Percentiles rank a stretch among this genome's conserved stretches.
These are phyloP conservation scores for Pygocentrus nattereri DNA, from an alignment of 2,797 vertebrate genomes.

Conservation along the genomic window DNA sequence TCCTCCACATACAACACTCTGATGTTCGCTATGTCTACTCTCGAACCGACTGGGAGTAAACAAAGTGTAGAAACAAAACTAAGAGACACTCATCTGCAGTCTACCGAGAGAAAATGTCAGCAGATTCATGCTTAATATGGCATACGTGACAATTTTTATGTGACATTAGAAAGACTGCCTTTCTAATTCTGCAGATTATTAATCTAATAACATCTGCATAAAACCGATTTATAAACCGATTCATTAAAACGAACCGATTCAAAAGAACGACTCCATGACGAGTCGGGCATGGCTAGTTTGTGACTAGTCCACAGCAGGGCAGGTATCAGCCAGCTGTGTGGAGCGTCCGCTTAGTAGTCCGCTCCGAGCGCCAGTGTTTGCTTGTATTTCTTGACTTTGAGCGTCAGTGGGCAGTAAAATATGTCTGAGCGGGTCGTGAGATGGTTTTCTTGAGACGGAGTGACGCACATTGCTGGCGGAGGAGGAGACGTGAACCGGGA, in stretches of 20 bases:
- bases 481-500: slow-evolving; percentile 24
- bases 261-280: not conserved
- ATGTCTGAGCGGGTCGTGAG: not conserved
- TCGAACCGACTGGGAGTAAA: no score
- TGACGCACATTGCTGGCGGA: slow-evolving; percentile 22
- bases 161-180: no score
- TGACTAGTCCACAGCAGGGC: not conserved
- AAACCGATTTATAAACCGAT: not conserved
- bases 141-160: no score
- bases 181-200: no score
- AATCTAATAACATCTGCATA: no score
- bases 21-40: no score
- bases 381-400: not conserved
- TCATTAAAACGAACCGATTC: not conserved
- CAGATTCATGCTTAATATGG: no score
- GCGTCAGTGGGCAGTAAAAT: not conserved
- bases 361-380: not conserved
- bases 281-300: not conserved
- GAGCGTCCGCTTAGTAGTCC: not conserved
- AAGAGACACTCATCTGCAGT: no score
- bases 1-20: no score
- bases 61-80: no score
- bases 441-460: not conserved
- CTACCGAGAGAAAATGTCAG: no score
- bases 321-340: not conserved